A percentile compares a stretch with the other conserved stretches of the same genome.
phyloP scores from a whole-genome alignment of 2,888 invertebrate genomes.

The Cecidostiba fungosa region DNA sequence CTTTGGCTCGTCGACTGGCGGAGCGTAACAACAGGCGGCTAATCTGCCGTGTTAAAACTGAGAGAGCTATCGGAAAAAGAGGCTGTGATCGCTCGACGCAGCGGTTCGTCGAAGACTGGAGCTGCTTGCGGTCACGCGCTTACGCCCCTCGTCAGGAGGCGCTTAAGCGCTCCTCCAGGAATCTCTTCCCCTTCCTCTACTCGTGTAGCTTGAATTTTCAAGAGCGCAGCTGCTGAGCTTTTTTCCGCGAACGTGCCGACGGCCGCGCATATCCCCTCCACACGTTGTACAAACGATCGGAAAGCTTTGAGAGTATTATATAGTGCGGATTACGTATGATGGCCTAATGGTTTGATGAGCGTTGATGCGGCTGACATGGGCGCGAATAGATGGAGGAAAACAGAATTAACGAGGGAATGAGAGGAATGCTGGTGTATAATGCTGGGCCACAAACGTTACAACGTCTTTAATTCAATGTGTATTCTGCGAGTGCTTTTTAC shows the following conservation, averaged over 20 bases:
- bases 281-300: background rate
- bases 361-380: background rate
- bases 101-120: constrained; percentile 62
- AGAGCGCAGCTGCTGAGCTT: constrained; percentile 10
- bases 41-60: constrained; percentile 17
- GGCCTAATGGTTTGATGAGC: constrained; percentile 7
- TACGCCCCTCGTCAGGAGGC: constrained; percentile 32
- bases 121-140: constrained; percentile 16
- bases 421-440: too few species aligned
- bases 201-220: constrained; percentile 15
- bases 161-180: constrained; percentile 48
- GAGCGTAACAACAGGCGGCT: background rate
- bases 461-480: too few species aligned
- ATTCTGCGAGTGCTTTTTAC: too few species aligned
- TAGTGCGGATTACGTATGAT: constrained; percentile 13
- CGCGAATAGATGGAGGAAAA: background rate
- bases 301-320: background rate
- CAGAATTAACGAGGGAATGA: background rate
- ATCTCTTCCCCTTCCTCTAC: constrained; percentile 15
- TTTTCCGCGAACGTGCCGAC: background rate
- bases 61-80: constrained; percentile 32
- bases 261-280: background rate
- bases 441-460: too few species aligned
- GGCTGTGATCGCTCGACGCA: constrained; percentile 49
- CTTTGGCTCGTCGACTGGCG: constrained; percentile 17